Evolutionary conservation across 1,140 invertebrate species (phyloP).

Genomic region (Heterodera carotae): DNA sequence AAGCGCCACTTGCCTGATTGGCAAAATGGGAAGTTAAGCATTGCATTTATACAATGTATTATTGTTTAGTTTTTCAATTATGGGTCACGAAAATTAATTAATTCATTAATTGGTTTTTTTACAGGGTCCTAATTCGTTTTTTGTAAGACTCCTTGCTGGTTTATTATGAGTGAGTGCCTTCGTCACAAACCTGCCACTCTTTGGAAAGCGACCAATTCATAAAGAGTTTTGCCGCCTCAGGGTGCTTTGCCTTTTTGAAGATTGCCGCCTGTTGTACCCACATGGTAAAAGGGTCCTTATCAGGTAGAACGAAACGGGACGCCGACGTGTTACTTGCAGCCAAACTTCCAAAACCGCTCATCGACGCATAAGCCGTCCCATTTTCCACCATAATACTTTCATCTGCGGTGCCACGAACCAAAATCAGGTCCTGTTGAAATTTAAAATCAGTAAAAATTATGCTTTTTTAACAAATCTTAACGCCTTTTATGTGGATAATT

Average conservation of each 20-base stretch:
- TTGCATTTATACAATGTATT: no score
- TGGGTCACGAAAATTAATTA: no score
- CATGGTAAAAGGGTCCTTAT: neutral
- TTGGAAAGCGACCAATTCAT: neutral
- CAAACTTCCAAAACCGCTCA: neutral
- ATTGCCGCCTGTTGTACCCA: conserved; percentile 9
- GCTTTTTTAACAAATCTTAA: no score
- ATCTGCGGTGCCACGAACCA: neutral
- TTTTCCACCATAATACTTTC: neutral
- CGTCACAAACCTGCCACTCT: neutral
- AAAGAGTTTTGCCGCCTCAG: neutral
- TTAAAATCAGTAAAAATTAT: no score
- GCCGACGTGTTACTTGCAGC: neutral
- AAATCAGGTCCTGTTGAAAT: conserved; percentile 1
- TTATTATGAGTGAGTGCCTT: no score
- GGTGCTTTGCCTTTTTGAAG: neutral
- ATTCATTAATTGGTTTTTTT: no score
- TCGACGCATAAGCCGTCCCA: neutral
- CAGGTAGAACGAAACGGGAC: neutral
- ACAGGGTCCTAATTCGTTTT: no score
- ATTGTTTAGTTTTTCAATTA: no score
- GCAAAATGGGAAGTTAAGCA: no score
- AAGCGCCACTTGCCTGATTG: no score
- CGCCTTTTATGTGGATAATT: no score
- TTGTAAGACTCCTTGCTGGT: no score